Conservation (phyloP, 2,797 vertebrate genomes). For the Eremophila alpestris region DNA sequence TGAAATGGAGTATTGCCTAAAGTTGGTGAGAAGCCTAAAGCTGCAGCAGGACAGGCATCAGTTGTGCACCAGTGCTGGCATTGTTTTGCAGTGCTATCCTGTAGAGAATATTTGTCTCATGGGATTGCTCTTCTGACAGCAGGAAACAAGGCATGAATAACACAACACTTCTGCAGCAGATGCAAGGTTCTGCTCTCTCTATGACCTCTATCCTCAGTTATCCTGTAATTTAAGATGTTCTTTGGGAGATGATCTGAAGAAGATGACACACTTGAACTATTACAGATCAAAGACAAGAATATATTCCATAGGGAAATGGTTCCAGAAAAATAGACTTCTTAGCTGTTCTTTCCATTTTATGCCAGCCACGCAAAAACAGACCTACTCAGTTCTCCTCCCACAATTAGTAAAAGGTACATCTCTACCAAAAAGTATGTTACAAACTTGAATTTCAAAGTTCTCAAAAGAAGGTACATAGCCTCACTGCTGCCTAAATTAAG, state of each 20-base stretch:
- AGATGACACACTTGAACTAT: neutral
- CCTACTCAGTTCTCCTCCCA: neutral
- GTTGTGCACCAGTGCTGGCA: neutral
- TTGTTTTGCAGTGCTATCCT: neutral
- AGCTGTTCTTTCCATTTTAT: neutral
- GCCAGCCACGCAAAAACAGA: neutral
- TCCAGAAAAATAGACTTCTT: neutral
- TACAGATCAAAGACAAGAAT: neutral
- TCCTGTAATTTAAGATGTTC: neutral
- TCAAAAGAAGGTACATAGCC: neutral
- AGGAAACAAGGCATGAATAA: neutral
- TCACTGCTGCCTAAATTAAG: neutral
- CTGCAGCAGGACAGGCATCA: neutral
- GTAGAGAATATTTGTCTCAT: neutral
- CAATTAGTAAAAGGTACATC: neutral
- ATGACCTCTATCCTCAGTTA: neutral
- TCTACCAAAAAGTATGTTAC: neutral
- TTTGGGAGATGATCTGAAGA: neutral
- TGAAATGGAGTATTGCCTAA: neutral
- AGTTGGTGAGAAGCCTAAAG: neutral
- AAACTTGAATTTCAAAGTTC: neutral
- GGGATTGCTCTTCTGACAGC: neutral
- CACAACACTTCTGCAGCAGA: neutral
- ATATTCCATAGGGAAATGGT: neutral
- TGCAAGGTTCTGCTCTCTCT: neutral